phyloP scores from a whole-genome alignment of 2,113 vertebrate species.

The Holacanthus passer region DNA sequence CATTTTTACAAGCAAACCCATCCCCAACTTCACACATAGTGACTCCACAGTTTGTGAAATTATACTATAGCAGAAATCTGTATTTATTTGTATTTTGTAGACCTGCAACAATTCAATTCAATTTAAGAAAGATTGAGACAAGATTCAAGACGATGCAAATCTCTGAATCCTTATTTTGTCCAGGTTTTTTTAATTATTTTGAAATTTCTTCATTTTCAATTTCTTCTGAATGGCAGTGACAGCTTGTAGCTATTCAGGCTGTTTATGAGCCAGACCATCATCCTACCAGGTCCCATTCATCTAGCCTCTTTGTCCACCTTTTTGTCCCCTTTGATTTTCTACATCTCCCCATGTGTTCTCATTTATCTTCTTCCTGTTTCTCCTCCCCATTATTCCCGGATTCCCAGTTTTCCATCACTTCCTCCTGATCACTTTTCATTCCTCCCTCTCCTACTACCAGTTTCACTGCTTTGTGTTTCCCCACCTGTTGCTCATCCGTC shows the following conservation, averaged over 20 bases:
- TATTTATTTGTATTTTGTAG: not conserved
- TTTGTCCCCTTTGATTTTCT: not conserved
- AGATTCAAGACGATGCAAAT: not conserved
- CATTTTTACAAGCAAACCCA: not conserved
- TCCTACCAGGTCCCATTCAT: not conserved
- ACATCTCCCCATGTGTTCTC: constrained; percentile 48
- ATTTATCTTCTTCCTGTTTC: constrained; percentile 67
- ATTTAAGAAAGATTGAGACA: too few species aligned
- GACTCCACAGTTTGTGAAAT: not conserved
- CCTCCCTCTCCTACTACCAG: constrained; percentile 13
- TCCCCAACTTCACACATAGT: not conserved
- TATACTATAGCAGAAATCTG: not conserved
- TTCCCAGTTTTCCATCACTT: constrained; percentile 60
- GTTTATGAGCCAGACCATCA: not conserved
- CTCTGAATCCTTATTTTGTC: not conserved
- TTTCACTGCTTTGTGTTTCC: constrained; percentile 43
- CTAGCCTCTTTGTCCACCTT: not conserved
- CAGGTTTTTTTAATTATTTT: not conserved
- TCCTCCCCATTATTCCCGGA: constrained; percentile 34
- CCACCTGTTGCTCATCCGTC: constrained; percentile 79
- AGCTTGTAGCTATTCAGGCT: not conserved
- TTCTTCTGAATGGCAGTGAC: too few species aligned
- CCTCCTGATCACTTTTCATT: constrained; percentile 57
- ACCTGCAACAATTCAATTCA: too few species aligned
- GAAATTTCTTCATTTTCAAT: too few species aligned